Percentiles rank a stretch among this genome's conserved stretches.
Conservation (phyloP, 2,888 invertebrate species). For the Hyposoter didymator region DNA sequence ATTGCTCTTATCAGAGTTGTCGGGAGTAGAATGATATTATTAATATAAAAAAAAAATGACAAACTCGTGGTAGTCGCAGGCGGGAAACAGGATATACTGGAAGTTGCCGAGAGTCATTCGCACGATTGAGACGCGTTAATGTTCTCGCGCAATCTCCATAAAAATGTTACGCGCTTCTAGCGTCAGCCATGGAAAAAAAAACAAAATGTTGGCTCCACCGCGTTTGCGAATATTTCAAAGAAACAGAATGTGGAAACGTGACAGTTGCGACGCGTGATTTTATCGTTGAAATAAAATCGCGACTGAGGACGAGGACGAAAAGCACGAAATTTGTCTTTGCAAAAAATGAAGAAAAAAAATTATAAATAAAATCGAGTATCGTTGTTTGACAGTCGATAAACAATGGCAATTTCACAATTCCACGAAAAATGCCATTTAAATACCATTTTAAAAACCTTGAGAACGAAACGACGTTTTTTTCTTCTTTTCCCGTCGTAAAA, state of each 20-base stretch:
- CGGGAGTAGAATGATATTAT: not conserved
- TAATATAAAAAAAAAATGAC: not conserved
- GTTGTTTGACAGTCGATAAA: not conserved
- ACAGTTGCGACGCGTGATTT: not conserved
- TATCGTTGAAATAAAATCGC: not conserved
- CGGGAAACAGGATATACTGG: slow-evolving; percentile 13
- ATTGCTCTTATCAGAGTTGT: not conserved
- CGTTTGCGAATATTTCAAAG: not conserved
- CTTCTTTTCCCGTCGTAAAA: slow-evolving; percentile 21
- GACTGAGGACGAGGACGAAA: not conserved
- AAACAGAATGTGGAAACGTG: not conserved
- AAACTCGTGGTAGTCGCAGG: not conserved
- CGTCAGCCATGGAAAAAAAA: not conserved
- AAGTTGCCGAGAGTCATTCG: slow-evolving; percentile 1
- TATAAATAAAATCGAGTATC: not conserved
- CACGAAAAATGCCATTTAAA: not conserved
- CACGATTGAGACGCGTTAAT: slow-evolving; percentile 12
- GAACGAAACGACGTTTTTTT: not conserved
- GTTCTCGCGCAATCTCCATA: not conserved
- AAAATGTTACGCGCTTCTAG: not conserved
- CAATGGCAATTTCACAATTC: not conserved
- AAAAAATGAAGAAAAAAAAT: not conserved
- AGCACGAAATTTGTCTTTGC: not conserved
- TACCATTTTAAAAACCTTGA: not conserved
- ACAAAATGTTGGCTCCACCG: not conserved